phyloP scores from a whole-genome alignment of 53 echinoderm and acorn worm species.

The Antedon mediterranea region DNA sequence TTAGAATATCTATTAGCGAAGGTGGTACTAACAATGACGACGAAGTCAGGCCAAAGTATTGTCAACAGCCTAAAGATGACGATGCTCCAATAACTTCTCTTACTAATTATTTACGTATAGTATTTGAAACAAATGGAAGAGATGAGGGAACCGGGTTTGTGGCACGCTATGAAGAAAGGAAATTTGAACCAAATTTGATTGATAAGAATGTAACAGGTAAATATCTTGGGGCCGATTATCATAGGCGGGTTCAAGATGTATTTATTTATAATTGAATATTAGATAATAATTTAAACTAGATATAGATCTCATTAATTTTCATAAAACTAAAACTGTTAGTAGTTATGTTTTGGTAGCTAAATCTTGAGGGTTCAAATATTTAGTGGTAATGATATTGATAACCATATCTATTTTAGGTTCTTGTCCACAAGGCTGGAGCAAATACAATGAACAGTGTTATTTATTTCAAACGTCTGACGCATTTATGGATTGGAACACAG shows the following conservation, averaged over 20 bases:
- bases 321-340: no score
- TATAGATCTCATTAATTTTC: no score
- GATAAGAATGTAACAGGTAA: background rate
- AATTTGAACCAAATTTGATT: background rate
- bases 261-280: no score
- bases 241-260: no score
- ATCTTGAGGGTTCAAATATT: no score
- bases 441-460: background rate
- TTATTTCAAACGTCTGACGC: background rate
- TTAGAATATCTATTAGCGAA: background rate
- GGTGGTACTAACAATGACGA: background rate
- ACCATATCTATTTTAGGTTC: background rate
- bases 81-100: background rate
- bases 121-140: background rate
- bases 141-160: background rate
- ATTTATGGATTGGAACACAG: background rate
- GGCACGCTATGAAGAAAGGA: background rate
- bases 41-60: background rate
- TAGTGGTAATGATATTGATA: no score
- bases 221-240: no score
- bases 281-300: no score
- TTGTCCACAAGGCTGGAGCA: background rate
- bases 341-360: no score
- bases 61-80: background rate
- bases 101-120: background rate